A percentile compares a stretch with the other conserved stretches of the same genome.
Evolutionary conservation across 53 echinoderm and acorn worm species (phyloP).

Genomic region (Henricia sp.): DNA sequence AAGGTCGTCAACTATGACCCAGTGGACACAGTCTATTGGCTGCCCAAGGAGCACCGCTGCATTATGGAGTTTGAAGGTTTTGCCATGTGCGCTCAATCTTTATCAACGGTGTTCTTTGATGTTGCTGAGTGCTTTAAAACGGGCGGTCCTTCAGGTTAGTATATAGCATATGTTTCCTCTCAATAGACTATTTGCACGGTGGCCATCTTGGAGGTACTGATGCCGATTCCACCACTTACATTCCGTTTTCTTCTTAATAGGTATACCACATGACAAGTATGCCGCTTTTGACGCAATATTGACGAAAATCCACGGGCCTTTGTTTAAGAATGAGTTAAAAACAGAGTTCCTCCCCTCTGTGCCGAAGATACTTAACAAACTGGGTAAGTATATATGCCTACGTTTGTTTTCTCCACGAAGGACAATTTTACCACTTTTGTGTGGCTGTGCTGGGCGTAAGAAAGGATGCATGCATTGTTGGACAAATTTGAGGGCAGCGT

Average conservation of each 20-base stretch:
- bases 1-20: conserved; percentile 78
- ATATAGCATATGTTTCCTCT: too few species aligned
- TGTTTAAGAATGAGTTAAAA: conserved; percentile 1
- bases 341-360: background rate
- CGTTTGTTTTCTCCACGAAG: too few species aligned
- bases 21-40: conserved; percentile 65
- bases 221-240: too few species aligned
- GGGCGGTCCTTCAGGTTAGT: conserved; percentile 71
- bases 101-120: conserved; percentile 75
- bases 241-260: too few species aligned
- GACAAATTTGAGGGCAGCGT: too few species aligned
- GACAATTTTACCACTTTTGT: too few species aligned
- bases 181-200: too few species aligned
- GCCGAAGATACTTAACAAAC: conserved; percentile 9
- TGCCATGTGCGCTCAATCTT: conserved; percentile 67
- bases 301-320: background rate
- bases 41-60: conserved; percentile 56
- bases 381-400: conserved; percentile 25
- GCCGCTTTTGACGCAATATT: conserved; percentile 7
- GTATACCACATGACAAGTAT: conserved; percentile 7
- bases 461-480: too few species aligned
- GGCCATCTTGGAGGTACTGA: too few species aligned
- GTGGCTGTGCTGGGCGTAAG: too few species aligned
- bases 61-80: conserved; percentile 14
- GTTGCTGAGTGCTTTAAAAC: conserved; percentile 68